phyloP scores from a whole-genome alignment of 2,888 invertebrate species.

The Pemphredon lugubris region DNA sequence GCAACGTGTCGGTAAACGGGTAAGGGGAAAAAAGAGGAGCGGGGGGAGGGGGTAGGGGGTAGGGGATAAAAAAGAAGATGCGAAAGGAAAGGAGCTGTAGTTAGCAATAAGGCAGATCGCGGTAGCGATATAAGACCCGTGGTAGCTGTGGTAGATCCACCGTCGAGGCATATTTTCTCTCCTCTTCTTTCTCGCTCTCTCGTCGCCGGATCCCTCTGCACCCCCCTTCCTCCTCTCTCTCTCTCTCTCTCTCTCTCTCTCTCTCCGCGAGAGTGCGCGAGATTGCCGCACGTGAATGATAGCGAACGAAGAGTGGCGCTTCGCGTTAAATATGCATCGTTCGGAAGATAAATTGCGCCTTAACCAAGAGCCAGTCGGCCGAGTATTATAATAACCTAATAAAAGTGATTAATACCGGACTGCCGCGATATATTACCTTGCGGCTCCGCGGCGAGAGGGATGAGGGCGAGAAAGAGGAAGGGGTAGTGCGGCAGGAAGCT shows the following conservation, averaged over 20 bases:
- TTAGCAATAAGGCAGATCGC: conserved; percentile 68
- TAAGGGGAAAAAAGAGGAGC: conserved; percentile 18
- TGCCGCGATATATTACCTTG: conserved; percentile 69
- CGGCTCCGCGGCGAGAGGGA: conserved; percentile 24
- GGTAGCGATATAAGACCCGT: conserved; percentile 55
- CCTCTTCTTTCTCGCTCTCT: conserved; percentile 4
- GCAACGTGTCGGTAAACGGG: conserved; percentile 61
- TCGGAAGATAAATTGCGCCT: conserved; percentile 74
- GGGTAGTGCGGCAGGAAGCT: conserved; percentile 4
- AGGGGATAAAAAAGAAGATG: conserved; percentile 1
- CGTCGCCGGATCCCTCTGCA: neutral
- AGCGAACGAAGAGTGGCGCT: conserved; percentile 70
- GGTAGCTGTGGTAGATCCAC: conserved; percentile 27
- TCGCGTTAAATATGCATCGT: conserved; percentile 72
- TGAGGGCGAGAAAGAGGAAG: neutral
- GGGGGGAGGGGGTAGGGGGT: conserved; percentile 2
- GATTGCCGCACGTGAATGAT: conserved; percentile 68
- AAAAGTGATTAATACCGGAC: conserved; percentile 76
- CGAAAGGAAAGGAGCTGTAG: conserved; percentile 42
- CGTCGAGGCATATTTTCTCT: conserved; percentile 22
- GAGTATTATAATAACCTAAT: conserved; percentile 77
- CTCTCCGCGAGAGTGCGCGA: conserved; percentile 45
- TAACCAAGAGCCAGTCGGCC: conserved; percentile 72
- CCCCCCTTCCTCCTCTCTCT: conserved; percentile 14
- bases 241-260: conserved; percentile 16